Base-by-base conservation (phyloP, 2,113 vertebrate genomes). In the Catharus minimus region DNA sequence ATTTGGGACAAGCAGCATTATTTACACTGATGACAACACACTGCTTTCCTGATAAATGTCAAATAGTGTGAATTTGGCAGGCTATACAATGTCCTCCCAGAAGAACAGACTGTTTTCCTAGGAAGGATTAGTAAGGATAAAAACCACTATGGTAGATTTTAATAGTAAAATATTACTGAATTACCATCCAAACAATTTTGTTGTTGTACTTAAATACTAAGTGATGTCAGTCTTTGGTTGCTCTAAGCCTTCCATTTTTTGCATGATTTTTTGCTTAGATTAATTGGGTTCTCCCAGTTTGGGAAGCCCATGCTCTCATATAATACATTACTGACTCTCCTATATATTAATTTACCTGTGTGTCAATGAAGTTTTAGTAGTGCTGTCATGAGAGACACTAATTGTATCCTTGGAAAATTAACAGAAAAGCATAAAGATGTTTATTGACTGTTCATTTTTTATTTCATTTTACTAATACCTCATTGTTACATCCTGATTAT, bases 1-100 rank as follows among this genome's bases (percentile, higher is more conserved):
- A 80, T 91, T 73, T 92, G 78, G 90, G 89, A 86, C 46, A 65
- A 76, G 81, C 43, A 95, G 92, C 96, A 93, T 97, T 97, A 97
- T 97, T 97, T 97, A 97, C 92, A 94, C 95, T 94, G 95, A 95
- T 97, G 97, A 97, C 94, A 97, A 90, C 95, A 95, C 92, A 97
- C 95, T 97, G 94, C 95, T 96, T 97, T 93, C 95, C 95, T 97
- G 96, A 96, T 96, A 95, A 97, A 97, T 95, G 95, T 96, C 95
- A 97, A 85, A 91, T 95, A 92, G 94, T 96, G 93, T 96, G 95
- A 95, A 94, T 96, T 96, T 97, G 96, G 97, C 96, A 96, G 77
- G 92, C 87, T 90, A 27, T 78, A 30, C 91, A 92, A 92, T 97
- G 95, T 97, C 92, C 86, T 97, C 82, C 86, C 68, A 91, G 96